phyloP scores from a whole-genome alignment of 1,140 invertebrate species.

The Epicauta chinensis region DNA sequence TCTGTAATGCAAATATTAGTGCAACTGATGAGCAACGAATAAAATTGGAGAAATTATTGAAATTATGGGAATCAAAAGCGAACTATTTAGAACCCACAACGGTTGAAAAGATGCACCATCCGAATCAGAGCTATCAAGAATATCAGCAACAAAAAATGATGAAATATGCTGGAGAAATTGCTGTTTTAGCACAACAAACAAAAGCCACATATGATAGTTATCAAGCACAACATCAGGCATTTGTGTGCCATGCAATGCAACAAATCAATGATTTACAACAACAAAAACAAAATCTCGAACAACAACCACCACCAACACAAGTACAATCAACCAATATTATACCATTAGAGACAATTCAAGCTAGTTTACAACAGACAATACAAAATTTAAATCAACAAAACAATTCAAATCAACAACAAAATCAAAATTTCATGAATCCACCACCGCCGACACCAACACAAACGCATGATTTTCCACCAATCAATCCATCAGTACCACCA shows the following conservation, averaged over 20 bases:
- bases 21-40: constrained; percentile 79
- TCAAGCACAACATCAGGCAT: constrained; percentile 92
- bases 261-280: constrained; percentile 79
- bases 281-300: constrained; percentile 67
- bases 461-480: constrained; percentile 6
- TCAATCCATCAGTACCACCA: constrained; percentile 16
- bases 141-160: constrained; percentile 77
- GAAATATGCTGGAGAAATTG: constrained; percentile 67
- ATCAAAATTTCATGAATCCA: constrained; percentile 14
- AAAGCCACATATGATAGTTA: constrained; percentile 50
- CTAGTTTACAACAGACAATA: constrained; percentile 32
- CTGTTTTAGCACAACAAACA: constrained; percentile 49
- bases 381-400: constrained; percentile 28
- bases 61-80: constrained; percentile 92
- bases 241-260: constrained; percentile 82
- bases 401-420: constrained; percentile 10
- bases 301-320: constrained; percentile 28
- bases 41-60: constrained; percentile 87
- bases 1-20: constrained; percentile 80
- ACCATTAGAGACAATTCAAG: constrained; percentile 33
- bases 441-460: constrained; percentile 3
- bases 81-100: constrained; percentile 86
- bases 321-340: constrained; percentile 26
- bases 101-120: constrained; percentile 77
- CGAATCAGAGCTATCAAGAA: constrained; percentile 70